Evolutionary conservation across 2,888 invertebrate genomes (phyloP).

Genomic region (Chalcosyrphus nemorum): DNA sequence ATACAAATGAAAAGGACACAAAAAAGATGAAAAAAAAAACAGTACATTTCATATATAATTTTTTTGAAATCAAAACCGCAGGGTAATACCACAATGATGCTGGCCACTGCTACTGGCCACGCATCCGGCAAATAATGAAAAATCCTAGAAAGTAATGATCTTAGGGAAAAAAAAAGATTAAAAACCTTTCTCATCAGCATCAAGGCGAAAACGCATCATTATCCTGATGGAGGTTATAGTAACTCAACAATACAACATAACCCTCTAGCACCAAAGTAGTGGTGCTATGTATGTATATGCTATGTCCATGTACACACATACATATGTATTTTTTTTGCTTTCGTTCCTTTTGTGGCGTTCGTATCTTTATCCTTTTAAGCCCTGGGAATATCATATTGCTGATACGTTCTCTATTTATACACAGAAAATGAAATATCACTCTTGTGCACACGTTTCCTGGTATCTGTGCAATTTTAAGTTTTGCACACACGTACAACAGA

Average conservation of each 20-base stretch:
- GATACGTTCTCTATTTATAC: slow-evolving; percentile 43
- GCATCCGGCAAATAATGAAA: slow-evolving; percentile 25
- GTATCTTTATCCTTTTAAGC: slow-evolving; percentile 43
- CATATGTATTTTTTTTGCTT: neutral
- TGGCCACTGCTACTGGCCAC: no score
- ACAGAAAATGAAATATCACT: slow-evolving; percentile 56
- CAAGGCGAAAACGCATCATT: slow-evolving; percentile 54
- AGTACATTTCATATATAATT: slow-evolving; percentile 3
- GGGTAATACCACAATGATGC: neutral
- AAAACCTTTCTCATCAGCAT: slow-evolving; percentile 46
- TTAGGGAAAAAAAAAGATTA: neutral
- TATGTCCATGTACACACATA: neutral
- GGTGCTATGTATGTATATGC: neutral
- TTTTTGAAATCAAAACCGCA: slow-evolving; percentile 39
- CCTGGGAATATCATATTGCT: slow-evolving; percentile 39
- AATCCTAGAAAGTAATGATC: slow-evolving; percentile 31
- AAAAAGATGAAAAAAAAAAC: neutral
- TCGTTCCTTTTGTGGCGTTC: neutral
- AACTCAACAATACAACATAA: neutral
- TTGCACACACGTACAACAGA: slow-evolving; percentile 20
- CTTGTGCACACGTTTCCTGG: slow-evolving; percentile 23
- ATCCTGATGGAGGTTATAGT: slow-evolving; percentile 39
- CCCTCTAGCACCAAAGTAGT: no score
- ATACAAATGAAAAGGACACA: neutral
- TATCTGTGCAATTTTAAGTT: slow-evolving; percentile 38